phyloP scores from a whole-genome alignment of 2,888 invertebrate genomes.

The Subacronicta megacephala region DNA sequence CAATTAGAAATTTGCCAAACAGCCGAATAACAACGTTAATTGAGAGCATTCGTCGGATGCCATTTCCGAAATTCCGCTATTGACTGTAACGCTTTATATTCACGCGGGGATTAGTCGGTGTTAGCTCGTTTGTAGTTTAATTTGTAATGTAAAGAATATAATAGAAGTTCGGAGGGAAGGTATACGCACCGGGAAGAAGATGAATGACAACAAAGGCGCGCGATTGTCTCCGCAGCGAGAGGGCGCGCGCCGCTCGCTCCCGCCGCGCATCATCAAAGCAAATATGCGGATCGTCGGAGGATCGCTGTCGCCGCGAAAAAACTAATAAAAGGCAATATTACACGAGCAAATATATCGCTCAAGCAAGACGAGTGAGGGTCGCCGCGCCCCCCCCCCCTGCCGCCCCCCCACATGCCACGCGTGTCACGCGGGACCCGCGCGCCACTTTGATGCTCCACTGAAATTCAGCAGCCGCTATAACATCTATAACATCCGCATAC shows the following conservation, averaged over 20 bases:
- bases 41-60: slow-evolving; percentile 71
- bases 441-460: slow-evolving; percentile 42
- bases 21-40: slow-evolving; percentile 72
- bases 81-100: slow-evolving; percentile 56
- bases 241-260: slow-evolving; percentile 31
- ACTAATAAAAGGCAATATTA: slow-evolving; percentile 86
- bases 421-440: slow-evolving; percentile 24
- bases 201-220: slow-evolving; percentile 50
- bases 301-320: slow-evolving; percentile 82
- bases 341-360: slow-evolving; percentile 72
- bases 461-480: slow-evolving; percentile 19
- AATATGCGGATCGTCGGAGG: slow-evolving; percentile 68
- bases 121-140: slow-evolving; percentile 67
- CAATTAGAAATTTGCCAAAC: slow-evolving; percentile 77
- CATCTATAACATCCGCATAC: background rate
- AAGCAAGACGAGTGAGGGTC: slow-evolving; percentile 48
- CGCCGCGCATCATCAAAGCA: slow-evolving; percentile 69
- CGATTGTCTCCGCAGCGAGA: slow-evolving; percentile 51
- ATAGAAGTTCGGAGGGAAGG: slow-evolving; percentile 53
- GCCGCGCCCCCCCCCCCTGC: slow-evolving; percentile 25
- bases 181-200: slow-evolving; percentile 48
- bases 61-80: slow-evolving; percentile 62
- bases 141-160: slow-evolving; percentile 66
- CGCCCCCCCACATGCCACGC: slow-evolving; percentile 23
- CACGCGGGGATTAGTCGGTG: slow-evolving; percentile 49